A percentile compares a stretch with the other conserved stretches of the same genome.
phyloP scores from a whole-genome alignment of 2,113 vertebrate genomes.

The Esox niger region DNA sequence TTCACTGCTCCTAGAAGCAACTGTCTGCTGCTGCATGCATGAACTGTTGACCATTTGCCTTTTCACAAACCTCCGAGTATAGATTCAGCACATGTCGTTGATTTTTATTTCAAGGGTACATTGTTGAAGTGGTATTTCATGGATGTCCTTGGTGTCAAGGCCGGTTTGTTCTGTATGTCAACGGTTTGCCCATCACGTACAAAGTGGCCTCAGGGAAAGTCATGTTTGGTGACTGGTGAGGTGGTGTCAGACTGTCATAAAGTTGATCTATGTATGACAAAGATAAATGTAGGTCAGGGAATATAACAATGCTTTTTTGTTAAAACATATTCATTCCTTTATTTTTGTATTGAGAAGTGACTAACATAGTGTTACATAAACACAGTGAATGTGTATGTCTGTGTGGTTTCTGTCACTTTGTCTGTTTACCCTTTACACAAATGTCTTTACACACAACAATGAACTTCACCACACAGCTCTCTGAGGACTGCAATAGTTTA shows the following conservation, averaged over 20 bases:
- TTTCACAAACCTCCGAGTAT: conserved; percentile 34
- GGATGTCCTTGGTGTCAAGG: conserved; percentile 52
- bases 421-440: too few species aligned
- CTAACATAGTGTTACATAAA: neutral
- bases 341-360: too few species aligned
- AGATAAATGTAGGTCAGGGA: too few species aligned
- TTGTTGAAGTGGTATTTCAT: conserved; percentile 16
- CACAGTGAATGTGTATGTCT: neutral
- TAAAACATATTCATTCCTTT: too few species aligned
- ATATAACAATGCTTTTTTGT: too few species aligned
- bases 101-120: conserved; percentile 32
- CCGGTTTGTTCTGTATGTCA: conserved; percentile 29
- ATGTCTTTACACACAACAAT: too few species aligned
- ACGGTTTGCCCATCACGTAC: conserved; percentile 20
- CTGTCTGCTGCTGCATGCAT: conserved; percentile 29
- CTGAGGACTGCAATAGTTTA: too few species aligned
- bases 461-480: too few species aligned
- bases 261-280: neutral
- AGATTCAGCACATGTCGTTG: neutral
- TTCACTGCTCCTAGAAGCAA: conserved; percentile 39
- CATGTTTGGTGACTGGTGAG: conserved; percentile 38
- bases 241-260: neutral
- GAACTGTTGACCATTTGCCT: conserved; percentile 53
- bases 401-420: too few species aligned
- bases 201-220: too few species aligned